Evolutionary conservation across 2,888 invertebrate species (phyloP).

Genomic region (Diaprepes abbreviatus): DNA sequence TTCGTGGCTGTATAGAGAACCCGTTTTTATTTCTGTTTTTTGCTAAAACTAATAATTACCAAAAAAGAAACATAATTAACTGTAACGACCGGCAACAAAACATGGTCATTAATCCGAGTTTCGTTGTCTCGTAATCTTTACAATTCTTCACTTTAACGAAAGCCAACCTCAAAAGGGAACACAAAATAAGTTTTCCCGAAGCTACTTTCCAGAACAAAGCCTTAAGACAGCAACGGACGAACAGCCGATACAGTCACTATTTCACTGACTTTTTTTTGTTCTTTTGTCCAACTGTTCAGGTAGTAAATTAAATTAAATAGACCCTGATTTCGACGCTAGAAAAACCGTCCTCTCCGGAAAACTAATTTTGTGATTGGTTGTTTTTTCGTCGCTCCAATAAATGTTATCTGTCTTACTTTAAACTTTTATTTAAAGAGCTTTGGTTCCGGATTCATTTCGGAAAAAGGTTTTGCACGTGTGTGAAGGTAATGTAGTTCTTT

Average conservation of each 20-base stretch:
- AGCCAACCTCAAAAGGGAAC: conserved; percentile 26
- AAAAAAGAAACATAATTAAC: conserved; percentile 10
- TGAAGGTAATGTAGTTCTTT: background rate
- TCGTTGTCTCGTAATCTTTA: conserved; percentile 13
- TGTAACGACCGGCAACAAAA: background rate
- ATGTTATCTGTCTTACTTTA: conserved; percentile 34
- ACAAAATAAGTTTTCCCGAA: conserved; percentile 21
- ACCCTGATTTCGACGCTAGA: conserved; percentile 32
- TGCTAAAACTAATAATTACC: background rate
- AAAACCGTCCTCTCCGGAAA: conserved; percentile 27
- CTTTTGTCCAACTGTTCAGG: conserved; percentile 28
- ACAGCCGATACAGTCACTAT: conserved; percentile 29
- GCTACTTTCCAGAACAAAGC: conserved; percentile 30
- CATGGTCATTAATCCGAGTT: conserved; percentile 1
- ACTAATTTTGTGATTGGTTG: conserved; percentile 35
- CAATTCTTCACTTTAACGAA: conserved; percentile 23
- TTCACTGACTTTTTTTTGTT: conserved; percentile 21
- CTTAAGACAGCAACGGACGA: conserved; percentile 19
- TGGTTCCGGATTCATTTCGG: conserved; percentile 2
- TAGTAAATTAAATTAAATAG: conserved; percentile 40
- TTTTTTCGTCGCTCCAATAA: conserved; percentile 31
- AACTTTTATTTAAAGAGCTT: conserved; percentile 27
- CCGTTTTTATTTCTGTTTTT: background rate
- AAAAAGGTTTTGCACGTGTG: conserved; percentile 6
- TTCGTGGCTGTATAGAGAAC: too few relatives aligned